Evolutionary conservation across 2,113 vertebrate genomes (phyloP).

Genomic region (Mesitornis unicolor): DNA sequence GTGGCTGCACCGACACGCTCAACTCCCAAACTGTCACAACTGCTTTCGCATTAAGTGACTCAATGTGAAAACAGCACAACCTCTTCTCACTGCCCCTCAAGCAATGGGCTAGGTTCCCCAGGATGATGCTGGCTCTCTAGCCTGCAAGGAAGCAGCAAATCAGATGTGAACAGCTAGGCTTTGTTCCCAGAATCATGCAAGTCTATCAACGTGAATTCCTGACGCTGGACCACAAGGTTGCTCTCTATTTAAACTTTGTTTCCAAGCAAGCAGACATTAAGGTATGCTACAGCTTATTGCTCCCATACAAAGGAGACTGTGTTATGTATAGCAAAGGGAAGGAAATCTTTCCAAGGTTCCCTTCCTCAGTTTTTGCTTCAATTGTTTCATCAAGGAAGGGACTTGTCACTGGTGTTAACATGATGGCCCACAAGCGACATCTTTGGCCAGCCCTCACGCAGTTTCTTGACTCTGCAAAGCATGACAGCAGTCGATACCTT

Average conservation of each 20-base stretch:
- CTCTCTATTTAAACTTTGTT: background rate
- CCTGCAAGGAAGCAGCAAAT: background rate
- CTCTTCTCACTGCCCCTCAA: background rate
- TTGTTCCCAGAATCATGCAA: background rate
- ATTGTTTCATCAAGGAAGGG: background rate
- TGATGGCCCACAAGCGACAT: background rate
- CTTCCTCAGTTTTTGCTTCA: background rate
- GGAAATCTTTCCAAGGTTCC: slow-evolving; percentile 9
- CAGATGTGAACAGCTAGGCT: background rate
- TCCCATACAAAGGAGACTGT: background rate
- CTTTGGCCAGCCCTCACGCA: background rate
- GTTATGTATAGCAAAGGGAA: background rate
- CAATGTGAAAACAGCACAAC: background rate
- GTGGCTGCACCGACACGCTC: background rate
- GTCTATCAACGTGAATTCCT: background rate
- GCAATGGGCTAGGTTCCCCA: background rate
- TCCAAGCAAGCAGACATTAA: background rate
- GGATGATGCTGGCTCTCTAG: background rate
- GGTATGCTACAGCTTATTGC: background rate
- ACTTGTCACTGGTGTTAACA: background rate
- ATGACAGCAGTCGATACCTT: background rate
- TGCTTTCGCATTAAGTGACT: background rate
- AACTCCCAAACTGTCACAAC: background rate
- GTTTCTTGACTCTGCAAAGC: background rate
- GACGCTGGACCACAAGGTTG: background rate